Evolutionary conservation across 2,888 invertebrate genomes (phyloP), one percentile per base, ranked within the genome.

Genomic region (Fissipunctia ypsillon): DNA sequence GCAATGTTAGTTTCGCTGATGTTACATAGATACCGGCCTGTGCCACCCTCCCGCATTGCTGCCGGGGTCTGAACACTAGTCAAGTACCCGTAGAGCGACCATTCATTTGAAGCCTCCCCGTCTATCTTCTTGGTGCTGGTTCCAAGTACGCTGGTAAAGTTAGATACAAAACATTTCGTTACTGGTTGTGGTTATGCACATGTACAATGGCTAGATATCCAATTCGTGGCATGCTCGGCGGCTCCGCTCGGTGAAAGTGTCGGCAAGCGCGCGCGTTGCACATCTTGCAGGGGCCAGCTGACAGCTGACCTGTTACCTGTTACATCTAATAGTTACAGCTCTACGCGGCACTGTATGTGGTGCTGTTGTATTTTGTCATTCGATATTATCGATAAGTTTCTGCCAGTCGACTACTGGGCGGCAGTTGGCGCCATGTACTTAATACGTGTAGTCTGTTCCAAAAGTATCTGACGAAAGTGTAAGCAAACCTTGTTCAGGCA

Each of bases 301-400:
- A 80, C 73, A 2, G 31, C 31, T 31, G 31, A 31, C n/a, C 65
- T 66, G 73, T 65, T n/a, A 48, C 59, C 57, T 35, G 31, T 56
- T 35, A 52, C 50, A 61, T 48, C 75, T 3, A 41, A 35, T 31
- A 50, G 25, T 14, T 28, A 31, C n/a, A 57, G 38, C 43, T 35
- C n/a, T 41, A 19, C 7, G 19, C 19, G 12, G 43, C 41, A 22
- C 41, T 41, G 57, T 10, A 19, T 12, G n/a, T 9, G 31, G 22
- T 19, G 16, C 31, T 16, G n/a, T 43, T 59, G 16, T 19, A 2
- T 25, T 22, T 61, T 63, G 31, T 45, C 16, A 57, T 41, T 57
- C 22, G 14, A 38, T 57, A 22, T 56, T 28, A n/a, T 45, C 14
- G 41, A 54, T 41, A 41, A 41, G 4, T 22, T 41, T 16, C 5